Base-by-base conservation (phyloP, 2,797 vertebrate genomes). In the Gadopsis marmoratus region DNA sequence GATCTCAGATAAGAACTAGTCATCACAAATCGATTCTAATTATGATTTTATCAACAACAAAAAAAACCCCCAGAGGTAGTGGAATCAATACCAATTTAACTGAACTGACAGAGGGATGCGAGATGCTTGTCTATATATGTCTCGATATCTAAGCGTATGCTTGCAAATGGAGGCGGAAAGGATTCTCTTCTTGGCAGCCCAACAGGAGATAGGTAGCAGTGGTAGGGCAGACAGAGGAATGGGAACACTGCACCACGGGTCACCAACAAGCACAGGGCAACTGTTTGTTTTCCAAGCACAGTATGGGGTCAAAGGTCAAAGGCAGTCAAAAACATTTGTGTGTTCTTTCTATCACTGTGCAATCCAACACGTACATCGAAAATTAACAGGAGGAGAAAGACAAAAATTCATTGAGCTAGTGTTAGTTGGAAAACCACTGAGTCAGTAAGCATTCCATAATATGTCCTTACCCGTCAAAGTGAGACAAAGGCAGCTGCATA, bases 391-490 rank as follows among this genome's bases (percentile, higher is more conserved):
- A 26, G 10, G 4, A 53, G 10, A 4, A 51, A 51, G 17, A 43
- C 17, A 19, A n/a, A 19, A 48, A 48, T 19, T 12, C 21, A 51
- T 12, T n/a, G 21, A 23, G 48, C 10, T 51, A 51, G 21, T 19
- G 4, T 4, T 4, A 51, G n/a, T 19, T 2, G 1, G 29, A 55
- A 50, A 67, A 21, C 60, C 29, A 37, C 1, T 19, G 3, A 23
- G 3, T 43, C 60, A 69, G 51, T 19, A 50, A 14, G 26, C 4
- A 41, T 69, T 68, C 1, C 16, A 21, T 26, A 19, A 51, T 48
- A 37, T 9, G 33, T 56, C 5, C 91, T 94, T 94, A 96, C 95
- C 94, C n/a, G 91, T 86, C 1, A 88, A 66, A 10, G 81, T 61
- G 23, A 96, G 70, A 58, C 88, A 90, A 61, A 92, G 59, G 77